These are phyloP conservation scores for Mus spicilegus DNA, from an alignment of 2,113 vertebrate genomes.

Conservation along the genomic window DNA sequence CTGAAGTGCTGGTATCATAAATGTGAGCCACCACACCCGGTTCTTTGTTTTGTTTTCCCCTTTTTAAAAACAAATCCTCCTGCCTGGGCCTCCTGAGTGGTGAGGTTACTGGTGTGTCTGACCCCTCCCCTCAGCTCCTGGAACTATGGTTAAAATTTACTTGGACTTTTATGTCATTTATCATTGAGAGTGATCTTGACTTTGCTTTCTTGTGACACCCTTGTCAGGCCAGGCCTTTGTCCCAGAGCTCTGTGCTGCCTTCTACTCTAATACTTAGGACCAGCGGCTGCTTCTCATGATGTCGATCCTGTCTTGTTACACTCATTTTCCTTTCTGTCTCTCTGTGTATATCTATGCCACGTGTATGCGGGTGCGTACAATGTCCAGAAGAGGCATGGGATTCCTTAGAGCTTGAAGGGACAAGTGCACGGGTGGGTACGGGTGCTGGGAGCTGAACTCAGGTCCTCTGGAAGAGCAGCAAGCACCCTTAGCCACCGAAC, in stretches of 20 bases:
- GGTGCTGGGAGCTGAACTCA: background rate
- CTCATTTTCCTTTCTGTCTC: background rate
- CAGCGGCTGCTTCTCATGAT: background rate
- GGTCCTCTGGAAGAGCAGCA: background rate
- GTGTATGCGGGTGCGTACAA: background rate
- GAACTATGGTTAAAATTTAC: background rate
- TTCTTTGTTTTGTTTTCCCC: background rate
- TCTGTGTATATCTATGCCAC: background rate
- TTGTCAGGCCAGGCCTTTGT: background rate
- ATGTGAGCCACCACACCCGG: background rate
- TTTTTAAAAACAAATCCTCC: background rate
- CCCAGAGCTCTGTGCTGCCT: background rate
- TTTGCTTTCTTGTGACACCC: background rate
- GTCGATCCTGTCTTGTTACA: background rate
- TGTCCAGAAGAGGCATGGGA: background rate
- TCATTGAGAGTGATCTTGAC: background rate
- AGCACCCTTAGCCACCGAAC: background rate
- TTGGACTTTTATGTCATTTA: background rate
- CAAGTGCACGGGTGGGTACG: background rate
- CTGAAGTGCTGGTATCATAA: background rate
- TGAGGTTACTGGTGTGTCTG: background rate
- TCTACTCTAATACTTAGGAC: background rate
- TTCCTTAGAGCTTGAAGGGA: background rate
- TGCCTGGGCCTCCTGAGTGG: background rate
- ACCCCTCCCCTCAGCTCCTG: background rate